Evolutionary conservation across 2,113 vertebrate genomes (phyloP).

Genomic region (Puma concolor): DNA sequence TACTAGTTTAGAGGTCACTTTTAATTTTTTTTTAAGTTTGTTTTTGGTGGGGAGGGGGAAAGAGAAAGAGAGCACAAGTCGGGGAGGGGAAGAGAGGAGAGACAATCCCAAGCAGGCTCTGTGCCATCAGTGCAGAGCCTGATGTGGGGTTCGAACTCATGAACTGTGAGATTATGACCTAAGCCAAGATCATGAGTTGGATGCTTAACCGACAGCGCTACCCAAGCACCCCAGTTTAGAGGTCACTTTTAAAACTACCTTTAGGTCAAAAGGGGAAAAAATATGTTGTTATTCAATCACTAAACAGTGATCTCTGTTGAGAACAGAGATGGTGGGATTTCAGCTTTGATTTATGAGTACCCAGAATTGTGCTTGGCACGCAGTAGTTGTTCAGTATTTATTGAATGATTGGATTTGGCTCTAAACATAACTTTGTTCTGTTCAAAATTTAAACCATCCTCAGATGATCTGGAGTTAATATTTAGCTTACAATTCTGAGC

Average conservation of each 20-base stretch:
- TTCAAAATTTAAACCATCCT: slow-evolving; percentile 8
- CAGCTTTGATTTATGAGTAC: background rate
- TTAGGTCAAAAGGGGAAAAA: background rate
- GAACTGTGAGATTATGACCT: too few species aligned
- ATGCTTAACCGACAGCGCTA: too few species aligned
- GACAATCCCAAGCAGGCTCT: too few species aligned
- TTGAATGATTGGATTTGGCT: background rate
- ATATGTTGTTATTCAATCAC: background rate
- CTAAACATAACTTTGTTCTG: background rate
- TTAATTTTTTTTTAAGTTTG: background rate
- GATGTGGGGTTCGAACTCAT: too few species aligned
- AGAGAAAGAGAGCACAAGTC: too few species aligned
- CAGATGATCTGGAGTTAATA: slow-evolving; percentile 5
- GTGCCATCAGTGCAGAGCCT: too few species aligned
- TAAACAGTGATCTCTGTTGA: background rate
- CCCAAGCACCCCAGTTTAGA: background rate
- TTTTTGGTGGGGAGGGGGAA: too few species aligned
- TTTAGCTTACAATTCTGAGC: background rate
- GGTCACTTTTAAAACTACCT: background rate
- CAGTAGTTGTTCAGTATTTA: background rate
- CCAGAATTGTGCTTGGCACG: background rate
- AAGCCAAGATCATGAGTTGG: too few species aligned
- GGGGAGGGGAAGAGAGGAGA: too few species aligned
- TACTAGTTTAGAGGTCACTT: background rate
- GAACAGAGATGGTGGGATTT: background rate